These are phyloP conservation scores for Tarsius wallacei DNA, from an alignment of 2,797 vertebrate species.

Conservation along the genomic window DNA sequence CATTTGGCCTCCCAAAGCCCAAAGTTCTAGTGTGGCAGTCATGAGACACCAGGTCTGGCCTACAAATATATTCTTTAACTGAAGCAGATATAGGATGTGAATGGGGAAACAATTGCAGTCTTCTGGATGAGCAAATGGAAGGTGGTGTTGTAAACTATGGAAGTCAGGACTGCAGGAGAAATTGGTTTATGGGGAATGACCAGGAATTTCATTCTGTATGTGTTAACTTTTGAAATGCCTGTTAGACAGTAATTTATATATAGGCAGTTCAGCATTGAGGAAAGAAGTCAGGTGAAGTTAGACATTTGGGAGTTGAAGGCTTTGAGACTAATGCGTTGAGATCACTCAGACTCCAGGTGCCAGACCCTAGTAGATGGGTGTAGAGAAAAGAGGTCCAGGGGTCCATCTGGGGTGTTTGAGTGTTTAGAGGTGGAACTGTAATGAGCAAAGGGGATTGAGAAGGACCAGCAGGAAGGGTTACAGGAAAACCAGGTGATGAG, in stretches of 20 bases:
- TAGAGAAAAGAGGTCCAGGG: background rate
- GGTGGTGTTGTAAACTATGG: background rate
- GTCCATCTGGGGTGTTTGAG: background rate
- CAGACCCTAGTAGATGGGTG: background rate
- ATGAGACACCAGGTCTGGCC: no score
- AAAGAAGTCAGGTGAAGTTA: background rate
- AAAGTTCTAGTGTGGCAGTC: no score
- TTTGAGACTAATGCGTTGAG: background rate
- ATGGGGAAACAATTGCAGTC: background rate
- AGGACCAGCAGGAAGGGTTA: no score
- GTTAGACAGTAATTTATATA: accelerated
- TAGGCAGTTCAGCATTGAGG: background rate
- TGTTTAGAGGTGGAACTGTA: background rate
- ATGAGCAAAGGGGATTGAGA: background rate
- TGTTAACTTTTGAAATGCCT: background rate
- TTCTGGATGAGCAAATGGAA: background rate
- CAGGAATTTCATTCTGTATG: background rate
- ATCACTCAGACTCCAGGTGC: background rate
- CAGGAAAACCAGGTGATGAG: accelerated
- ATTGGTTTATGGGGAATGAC: no score
- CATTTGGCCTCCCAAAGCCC: no score
- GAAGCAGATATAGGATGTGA: background rate
- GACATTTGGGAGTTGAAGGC: background rate
- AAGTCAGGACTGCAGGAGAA: background rate
- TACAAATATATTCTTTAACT: background rate